A percentile compares a stretch with the other conserved stretches of the same genome.
Evolutionary conservation across 1,140 invertebrate species (phyloP).

Genomic region (Heliconius melpomene): DNA sequence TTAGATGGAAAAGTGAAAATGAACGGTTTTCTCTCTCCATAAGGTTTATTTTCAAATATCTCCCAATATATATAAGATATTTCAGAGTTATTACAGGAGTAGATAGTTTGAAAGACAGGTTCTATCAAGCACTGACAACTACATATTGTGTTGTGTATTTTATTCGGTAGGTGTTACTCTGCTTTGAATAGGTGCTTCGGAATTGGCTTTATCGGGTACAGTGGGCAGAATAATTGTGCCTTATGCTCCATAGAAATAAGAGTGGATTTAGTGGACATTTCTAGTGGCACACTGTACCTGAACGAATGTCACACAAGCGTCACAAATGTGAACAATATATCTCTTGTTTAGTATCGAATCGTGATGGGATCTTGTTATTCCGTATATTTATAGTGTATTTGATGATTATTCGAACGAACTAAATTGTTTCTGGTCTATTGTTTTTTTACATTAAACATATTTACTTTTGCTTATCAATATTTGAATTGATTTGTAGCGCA

Average conservation of each 20-base stretch:
- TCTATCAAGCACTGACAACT: slow-evolving; percentile 77
- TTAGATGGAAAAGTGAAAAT: not conserved
- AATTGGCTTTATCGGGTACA: slow-evolving; percentile 52
- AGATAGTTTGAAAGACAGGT: slow-evolving; percentile 78
- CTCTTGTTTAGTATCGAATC: slow-evolving; percentile 38
- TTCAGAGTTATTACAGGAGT: slow-evolving; percentile 39
- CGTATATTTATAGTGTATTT: slow-evolving; percentile 2
- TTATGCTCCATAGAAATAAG: slow-evolving; percentile 21
- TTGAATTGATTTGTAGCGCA: too few species aligned
- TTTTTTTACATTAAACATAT: not conserved
- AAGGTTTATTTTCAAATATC: slow-evolving; percentile 40
- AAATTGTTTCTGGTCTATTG: not conserved
- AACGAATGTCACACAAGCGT: slow-evolving; percentile 41
- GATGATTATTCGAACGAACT: not conserved
- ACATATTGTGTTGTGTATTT: slow-evolving; percentile 75
- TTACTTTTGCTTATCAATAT: too few species aligned
- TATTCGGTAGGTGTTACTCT: slow-evolving; percentile 70
- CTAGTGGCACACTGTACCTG: slow-evolving; percentile 16
- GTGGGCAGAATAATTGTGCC: slow-evolving; percentile 24
- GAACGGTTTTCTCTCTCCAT: not conserved
- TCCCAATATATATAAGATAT: slow-evolving; percentile 15
- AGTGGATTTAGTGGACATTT: not conserved
- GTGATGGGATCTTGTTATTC: slow-evolving; percentile 17
- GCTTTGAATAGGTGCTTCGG: slow-evolving; percentile 64
- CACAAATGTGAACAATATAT: slow-evolving; percentile 43